A percentile compares a stretch with the other conserved stretches of the same genome.
Evolutionary conservation across 2,888 invertebrate species (phyloP).

Genomic region (Gymnoscelis rufifasciata): DNA sequence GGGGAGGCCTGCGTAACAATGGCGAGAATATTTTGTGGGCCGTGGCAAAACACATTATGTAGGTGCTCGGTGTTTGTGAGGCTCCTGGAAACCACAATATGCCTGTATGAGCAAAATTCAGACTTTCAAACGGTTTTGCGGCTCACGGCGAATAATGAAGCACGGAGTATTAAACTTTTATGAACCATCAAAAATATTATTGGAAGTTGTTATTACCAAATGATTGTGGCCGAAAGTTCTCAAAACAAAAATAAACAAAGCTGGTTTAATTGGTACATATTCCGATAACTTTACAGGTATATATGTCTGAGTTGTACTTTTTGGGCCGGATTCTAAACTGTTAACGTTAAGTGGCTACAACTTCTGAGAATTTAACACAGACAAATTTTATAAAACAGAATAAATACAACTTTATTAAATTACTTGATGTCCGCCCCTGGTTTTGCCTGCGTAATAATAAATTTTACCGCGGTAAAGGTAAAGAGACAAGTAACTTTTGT

Average conservation of each 20-base stretch:
- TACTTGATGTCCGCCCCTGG: too few relatives aligned
- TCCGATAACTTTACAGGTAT: not conserved
- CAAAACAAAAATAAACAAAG: not conserved
- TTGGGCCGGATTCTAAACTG: too few relatives aligned
- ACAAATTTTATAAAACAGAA: too few relatives aligned
- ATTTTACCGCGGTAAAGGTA: too few relatives aligned
- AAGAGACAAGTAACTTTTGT: too few relatives aligned
- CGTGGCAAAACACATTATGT: constrained; percentile 21
- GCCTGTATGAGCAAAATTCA: constrained; percentile 13
- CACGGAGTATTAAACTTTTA: constrained; percentile 12
- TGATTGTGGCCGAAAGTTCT: not conserved
- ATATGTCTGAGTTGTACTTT: too few relatives aligned
- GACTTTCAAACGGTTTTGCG: constrained; percentile 18
- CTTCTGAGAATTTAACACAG: too few relatives aligned
- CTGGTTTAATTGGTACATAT: not conserved
- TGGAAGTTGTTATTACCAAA: not conserved
- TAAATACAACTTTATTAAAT: too few relatives aligned
- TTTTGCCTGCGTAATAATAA: too few relatives aligned
- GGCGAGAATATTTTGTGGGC: constrained; percentile 26
- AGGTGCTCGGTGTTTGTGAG: constrained; percentile 17
- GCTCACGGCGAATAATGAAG: constrained; percentile 14
- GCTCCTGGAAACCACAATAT: constrained; percentile 8
- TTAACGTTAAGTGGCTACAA: too few relatives aligned
- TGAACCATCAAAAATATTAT: constrained; percentile 8
- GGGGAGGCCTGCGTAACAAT: constrained; percentile 28